Percentiles rank a stretch among this genome's conserved stretches.
Evolutionary conservation across 2,113 vertebrate species (phyloP).

Genomic region (Phyllostomus hastatus): DNA sequence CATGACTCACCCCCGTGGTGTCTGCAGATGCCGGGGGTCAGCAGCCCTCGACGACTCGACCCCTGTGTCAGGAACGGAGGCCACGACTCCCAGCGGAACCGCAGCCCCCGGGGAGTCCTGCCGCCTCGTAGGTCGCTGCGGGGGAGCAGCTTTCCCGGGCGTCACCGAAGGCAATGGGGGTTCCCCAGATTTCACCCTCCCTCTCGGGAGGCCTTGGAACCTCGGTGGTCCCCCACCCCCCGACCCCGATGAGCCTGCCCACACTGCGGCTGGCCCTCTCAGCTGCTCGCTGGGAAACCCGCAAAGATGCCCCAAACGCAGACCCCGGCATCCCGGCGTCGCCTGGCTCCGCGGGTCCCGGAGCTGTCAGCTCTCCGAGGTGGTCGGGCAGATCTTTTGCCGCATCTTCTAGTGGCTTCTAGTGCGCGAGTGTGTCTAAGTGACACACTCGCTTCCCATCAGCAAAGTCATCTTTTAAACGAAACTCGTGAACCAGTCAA

Average conservation of each 20-base stretch:
- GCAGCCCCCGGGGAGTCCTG: too few species aligned
- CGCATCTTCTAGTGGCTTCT: neutral
- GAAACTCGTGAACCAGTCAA: neutral
- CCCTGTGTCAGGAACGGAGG: neutral
- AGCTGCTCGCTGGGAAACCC: too few species aligned
- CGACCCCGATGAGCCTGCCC: neutral
- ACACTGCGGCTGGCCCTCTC: neutral
- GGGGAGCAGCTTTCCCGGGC: neutral
- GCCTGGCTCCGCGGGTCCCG: neutral
- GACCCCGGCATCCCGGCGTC: neutral
- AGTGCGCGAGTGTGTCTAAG: neutral
- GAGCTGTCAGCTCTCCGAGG: neutral
- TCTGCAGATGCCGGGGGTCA: neutral
- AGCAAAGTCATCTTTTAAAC: neutral
- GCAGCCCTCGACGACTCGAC: neutral
- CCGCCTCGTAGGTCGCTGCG: accelerated
- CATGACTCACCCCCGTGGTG: neutral
- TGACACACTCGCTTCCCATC: neutral
- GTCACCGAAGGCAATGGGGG: neutral
- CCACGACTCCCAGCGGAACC: neutral
- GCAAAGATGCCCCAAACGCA: neutral
- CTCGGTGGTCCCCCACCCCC: neutral
- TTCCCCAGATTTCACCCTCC: neutral
- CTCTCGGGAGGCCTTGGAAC: neutral
- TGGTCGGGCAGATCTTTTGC: neutral